Evolutionary conservation across 2,888 invertebrate species (phyloP).

Genomic region (Drosophila kuntzei): DNA sequence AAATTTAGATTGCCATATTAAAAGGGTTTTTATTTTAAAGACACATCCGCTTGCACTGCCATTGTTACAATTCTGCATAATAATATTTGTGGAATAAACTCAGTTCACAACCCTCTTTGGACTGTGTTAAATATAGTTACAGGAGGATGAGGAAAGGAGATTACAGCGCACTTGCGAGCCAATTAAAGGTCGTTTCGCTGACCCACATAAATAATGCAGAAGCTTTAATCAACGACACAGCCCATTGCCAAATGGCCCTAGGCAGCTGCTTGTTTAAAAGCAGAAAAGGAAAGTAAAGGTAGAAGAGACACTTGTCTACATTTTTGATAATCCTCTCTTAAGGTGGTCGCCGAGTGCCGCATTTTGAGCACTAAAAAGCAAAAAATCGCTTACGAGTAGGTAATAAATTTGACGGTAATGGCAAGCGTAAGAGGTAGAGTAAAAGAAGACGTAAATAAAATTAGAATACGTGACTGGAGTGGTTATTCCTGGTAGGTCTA

Average conservation of each 20-base stretch:
- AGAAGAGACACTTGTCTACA: constrained; percentile 41
- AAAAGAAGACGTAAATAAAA: constrained; percentile 42
- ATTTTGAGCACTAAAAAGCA: constrained; percentile 27
- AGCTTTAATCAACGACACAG: constrained; percentile 73
- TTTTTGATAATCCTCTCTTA: constrained; percentile 58
- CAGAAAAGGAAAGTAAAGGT: not conserved
- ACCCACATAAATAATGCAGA: constrained; percentile 78
- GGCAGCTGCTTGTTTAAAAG: constrained; percentile 37
- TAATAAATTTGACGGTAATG: constrained; percentile 32
- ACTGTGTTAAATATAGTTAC: constrained; percentile 42
- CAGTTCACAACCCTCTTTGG: not conserved
- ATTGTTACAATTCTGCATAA: constrained; percentile 22
- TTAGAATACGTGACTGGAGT: constrained; percentile 43
- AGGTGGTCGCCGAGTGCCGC: constrained; percentile 36
- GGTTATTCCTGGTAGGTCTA: constrained; percentile 24
- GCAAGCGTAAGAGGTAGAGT: constrained; percentile 27
- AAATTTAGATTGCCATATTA: constrained; percentile 11
- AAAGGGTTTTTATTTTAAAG: constrained; percentile 9
- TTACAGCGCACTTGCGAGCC: constrained; percentile 62
- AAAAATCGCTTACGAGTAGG: constrained; percentile 20
- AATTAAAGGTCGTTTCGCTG: constrained; percentile 75
- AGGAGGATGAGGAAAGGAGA: constrained; percentile 9
- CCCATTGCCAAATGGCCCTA: constrained; percentile 66
- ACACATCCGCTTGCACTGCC: constrained; percentile 8
- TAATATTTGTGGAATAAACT: constrained; percentile 19